Evolutionary conservation across 2,888 invertebrate genomes (phyloP).

Genomic region (Drosophila antonietae): DNA sequence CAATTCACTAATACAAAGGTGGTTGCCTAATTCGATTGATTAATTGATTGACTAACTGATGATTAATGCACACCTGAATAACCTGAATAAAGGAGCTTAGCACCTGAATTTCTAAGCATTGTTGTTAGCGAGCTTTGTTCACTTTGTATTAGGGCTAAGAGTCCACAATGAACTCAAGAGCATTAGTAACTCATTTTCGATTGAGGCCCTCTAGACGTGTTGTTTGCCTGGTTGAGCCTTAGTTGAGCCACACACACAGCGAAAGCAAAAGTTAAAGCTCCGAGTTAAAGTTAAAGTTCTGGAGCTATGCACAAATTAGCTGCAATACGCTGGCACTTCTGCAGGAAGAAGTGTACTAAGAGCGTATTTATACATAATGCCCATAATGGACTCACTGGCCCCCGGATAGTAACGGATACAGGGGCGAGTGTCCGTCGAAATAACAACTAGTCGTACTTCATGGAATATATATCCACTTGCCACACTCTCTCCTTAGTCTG

Average conservation of each 20-base stretch:
- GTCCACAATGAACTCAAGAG: constrained; percentile 17
- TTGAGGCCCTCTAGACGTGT: neutral
- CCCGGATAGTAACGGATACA: constrained; percentile 31
- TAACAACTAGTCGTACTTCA: constrained; percentile 9
- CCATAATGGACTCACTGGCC: constrained; percentile 35
- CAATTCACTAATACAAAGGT: neutral
- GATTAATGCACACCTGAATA: neutral
- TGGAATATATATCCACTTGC: neutral
- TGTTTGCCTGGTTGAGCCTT: constrained; percentile 30
- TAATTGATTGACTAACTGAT: neutral
- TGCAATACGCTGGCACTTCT: constrained; percentile 14
- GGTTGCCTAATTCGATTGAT: neutral
- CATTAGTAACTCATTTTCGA: constrained; percentile 44
- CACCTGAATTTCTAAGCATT: neutral
- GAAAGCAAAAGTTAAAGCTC: neutral
- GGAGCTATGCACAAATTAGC: constrained; percentile 22
- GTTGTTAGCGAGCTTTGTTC: neutral
- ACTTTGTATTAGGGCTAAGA: constrained; percentile 13
- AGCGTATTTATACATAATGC: constrained; percentile 16
- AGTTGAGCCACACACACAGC: constrained; percentile 27
- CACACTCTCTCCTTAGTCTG: neutral
- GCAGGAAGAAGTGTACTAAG: neutral
- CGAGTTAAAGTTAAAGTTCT: constrained; percentile 24
- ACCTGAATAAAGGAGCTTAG: neutral
- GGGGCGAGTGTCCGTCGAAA: neutral